Evolutionary conservation across 2,113 vertebrate species (phyloP).

Genomic region (Collichthys lucidus): DNA sequence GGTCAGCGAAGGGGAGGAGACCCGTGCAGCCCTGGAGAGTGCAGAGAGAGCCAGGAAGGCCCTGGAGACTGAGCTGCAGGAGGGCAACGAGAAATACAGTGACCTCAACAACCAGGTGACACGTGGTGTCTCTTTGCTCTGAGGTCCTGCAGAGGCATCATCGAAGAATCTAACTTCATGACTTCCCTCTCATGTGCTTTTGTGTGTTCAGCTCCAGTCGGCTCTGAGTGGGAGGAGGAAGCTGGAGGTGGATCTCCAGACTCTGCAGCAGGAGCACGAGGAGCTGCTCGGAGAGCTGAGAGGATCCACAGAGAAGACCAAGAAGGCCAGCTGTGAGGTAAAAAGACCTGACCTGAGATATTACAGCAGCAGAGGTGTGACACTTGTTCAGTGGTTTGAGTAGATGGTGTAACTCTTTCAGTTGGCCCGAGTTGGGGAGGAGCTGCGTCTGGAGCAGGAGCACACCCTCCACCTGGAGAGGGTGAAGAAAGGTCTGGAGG

Average conservation of each 20-base stretch:
- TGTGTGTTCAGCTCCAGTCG: conserved; percentile 77
- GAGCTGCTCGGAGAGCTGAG: conserved; percentile 82
- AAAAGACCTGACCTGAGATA: neutral
- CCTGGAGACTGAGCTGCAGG: conserved; percentile 82
- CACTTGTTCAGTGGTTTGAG: neutral
- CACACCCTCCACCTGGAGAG: conserved; percentile 84
- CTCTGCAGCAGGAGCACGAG: conserved; percentile 84
- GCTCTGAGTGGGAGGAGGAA: conserved; percentile 80
- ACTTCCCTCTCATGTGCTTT: neutral
- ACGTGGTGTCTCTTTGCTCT: accelerated
- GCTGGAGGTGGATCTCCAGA: conserved; percentile 85
- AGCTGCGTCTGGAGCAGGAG: conserved; percentile 86
- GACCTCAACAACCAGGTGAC: conserved; percentile 85
- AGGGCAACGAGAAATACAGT: conserved; percentile 78
- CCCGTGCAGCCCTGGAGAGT: conserved; percentile 70
- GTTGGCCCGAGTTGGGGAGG: conserved; percentile 81
- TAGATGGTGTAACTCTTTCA: conserved; percentile 29
- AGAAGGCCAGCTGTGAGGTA: conserved; percentile 85
- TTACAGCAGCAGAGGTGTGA: neutral
- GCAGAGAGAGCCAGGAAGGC: conserved; percentile 79
- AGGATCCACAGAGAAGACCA: conserved; percentile 77
- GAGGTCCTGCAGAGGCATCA: neutral
- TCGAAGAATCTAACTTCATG: neutral
- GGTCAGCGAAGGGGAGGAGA: conserved; percentile 77
- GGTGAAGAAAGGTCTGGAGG: conserved; percentile 85